Conservation (phyloP, 2,113 vertebrate genomes). For the Sula dactylatra region DNA sequence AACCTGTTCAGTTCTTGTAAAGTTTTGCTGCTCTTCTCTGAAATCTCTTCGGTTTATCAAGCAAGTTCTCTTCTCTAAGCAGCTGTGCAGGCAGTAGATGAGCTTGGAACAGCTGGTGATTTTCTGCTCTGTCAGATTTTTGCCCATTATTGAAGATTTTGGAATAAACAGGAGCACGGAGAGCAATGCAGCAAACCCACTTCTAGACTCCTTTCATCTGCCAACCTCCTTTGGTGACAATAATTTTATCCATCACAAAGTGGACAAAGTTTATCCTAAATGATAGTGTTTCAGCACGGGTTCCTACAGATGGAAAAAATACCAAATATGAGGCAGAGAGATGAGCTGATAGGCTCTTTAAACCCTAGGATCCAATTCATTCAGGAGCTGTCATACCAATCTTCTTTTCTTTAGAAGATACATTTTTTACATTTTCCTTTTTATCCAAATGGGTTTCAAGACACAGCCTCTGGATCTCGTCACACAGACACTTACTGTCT, state of each 20-base stretch:
- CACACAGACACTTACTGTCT: slow-evolving; percentile 27
- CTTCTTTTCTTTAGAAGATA: slow-evolving; percentile 11
- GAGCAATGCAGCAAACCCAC: not conserved
- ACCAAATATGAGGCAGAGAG: not conserved
- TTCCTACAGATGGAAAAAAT: slow-evolving; percentile 18
- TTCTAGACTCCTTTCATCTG: not conserved
- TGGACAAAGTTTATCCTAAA: not conserved
- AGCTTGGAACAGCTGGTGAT: slow-evolving; percentile 16
- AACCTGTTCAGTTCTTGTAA: not conserved
- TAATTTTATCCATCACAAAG: not conserved
- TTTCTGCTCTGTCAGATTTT: slow-evolving; percentile 15
- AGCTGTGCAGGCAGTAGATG: not conserved
- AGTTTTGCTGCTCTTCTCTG: not conserved
- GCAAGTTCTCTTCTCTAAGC: not conserved
- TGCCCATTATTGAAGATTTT: not conserved
- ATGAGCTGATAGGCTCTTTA: not conserved
- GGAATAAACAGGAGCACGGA: not conserved
- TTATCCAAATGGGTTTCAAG: slow-evolving; percentile 35
- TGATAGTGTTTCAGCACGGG: not conserved
- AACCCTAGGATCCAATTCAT: not conserved
- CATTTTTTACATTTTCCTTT: slow-evolving; percentile 54
- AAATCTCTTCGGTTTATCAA: not conserved
- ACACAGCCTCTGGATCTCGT: slow-evolving; percentile 19
- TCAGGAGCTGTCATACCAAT: slow-evolving; percentile 21
- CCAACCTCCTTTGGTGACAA: not conserved